Evolutionary conservation across 2,113 vertebrate genomes (phyloP), one percentile per base, ranked within the genome.

Genomic region (Cyanoramphus novaezelandiae): DNA sequence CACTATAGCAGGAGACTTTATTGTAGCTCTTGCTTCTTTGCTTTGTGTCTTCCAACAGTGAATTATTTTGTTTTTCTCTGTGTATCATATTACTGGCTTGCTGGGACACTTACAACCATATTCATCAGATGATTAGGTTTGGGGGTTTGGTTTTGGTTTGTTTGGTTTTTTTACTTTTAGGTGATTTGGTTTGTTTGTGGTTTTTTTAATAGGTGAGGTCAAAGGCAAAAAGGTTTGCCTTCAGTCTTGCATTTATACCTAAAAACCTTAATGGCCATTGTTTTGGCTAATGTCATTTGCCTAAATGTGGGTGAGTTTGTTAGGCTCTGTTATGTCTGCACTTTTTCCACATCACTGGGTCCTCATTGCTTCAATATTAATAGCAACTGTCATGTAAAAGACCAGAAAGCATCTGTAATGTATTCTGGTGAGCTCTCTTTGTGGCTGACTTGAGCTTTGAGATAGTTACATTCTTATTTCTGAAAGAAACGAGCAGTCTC

Each of bases 391-490:
- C 79, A 83, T 59, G 25, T 11, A 83, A 46, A 27, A 69, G 53
- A 90, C 60, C 67, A 91, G 69, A 88, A 95, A 83, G 29, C 53
- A 68, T 86, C 33, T 90, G 72, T 90, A 91, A 93, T 85, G 27
- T 78, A 33, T 84, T 84, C 60, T 90, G 44, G 47, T 71, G 55
- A 78, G 49, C 29, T 52, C 10, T 86, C 28, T 92, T 74, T 86
- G 85, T 86, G 71, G 29, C 76, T 84, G 55, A 3, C 2, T 35
- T 89, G 68, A 88, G 43, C 80, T 96, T 86, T 92, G 79, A 90
- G 82, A 75, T 47, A 75, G 68, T 68, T 55, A 13, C 27, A 33
- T 9, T 95, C 28, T 83, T 71, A 68, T 50, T 46, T 81, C 77
- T 78, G 37, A 52, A 76, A 81, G 72, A 88, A 92, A 79, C 0